These are phyloP conservation scores for Tethya wilhelma DNA, from an alignment of 37 sponge, comb jelly and placozoan species.

Conservation along the genomic window DNA sequence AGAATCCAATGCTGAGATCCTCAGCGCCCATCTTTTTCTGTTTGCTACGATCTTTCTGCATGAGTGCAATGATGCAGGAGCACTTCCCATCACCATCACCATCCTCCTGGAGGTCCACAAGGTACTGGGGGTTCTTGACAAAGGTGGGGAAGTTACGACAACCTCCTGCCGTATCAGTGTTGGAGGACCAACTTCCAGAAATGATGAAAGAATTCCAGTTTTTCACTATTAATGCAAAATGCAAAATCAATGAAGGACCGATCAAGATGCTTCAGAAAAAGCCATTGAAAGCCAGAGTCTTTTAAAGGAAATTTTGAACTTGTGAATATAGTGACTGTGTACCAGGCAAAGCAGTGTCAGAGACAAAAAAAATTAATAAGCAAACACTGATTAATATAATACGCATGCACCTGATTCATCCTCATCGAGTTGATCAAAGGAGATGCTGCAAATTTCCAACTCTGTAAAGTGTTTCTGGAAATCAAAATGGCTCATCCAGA, in stretches of 20 bases:
- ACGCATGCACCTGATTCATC: constrained; percentile 50
- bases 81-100: constrained; percentile 90
- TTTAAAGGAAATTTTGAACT: no score
- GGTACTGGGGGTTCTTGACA: constrained; percentile 81
- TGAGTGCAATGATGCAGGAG: constrained; percentile 84
- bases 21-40: constrained; percentile 84
- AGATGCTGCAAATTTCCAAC: constrained; percentile 87
- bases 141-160: constrained; percentile 91
- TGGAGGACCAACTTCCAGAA: constrained; percentile 52
- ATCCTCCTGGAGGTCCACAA: constrained; percentile 81
- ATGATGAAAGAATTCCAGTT: constrained; percentile 56
- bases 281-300: no score
- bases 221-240: constrained; percentile 40
- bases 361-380: no score
- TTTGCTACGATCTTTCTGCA: constrained; percentile 92
- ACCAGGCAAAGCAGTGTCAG: no score
- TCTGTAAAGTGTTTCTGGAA: constrained; percentile 80
- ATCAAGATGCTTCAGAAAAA: no score
- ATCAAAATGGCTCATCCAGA: constrained; percentile 86
- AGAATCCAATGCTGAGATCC: constrained; percentile 87
- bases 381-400: no score
- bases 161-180: constrained; percentile 72
- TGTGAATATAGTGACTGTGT: no score
- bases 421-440: constrained; percentile 77
- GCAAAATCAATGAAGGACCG: no score